A percentile compares a stretch with the other conserved stretches of the same genome.
These are phyloP conservation scores for Torymus aiolomorphi DNA, from an alignment of 2,888 invertebrate genomes.

Conservation along the genomic window DNA sequence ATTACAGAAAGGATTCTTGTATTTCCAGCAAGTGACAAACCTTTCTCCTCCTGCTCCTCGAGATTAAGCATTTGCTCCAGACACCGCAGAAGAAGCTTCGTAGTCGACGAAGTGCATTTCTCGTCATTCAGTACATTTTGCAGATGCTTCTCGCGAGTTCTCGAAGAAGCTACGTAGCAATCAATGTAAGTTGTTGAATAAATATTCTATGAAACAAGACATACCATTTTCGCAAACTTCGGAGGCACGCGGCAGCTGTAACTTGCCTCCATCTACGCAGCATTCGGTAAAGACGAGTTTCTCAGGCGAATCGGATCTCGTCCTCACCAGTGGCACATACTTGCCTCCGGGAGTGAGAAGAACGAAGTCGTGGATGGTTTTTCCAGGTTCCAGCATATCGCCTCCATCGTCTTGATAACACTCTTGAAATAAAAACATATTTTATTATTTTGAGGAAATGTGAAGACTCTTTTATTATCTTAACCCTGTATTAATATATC, in stretches of 20 bases:
- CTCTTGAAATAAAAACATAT: not conserved
- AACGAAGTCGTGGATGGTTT: slow-evolving; percentile 47
- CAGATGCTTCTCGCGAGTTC: slow-evolving; percentile 3
- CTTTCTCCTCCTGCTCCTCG: slow-evolving; percentile 42
- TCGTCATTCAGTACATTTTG: slow-evolving; percentile 9
- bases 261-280: not conserved
- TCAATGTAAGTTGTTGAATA: not conserved
- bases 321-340: slow-evolving; percentile 40
- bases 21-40: not conserved
- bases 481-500: not conserved
- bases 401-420: not conserved
- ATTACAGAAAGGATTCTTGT: not conserved
- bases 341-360: slow-evolving; percentile 54
- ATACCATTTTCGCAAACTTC: slow-evolving; percentile 34
- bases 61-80: slow-evolving; percentile 57
- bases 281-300: slow-evolving; percentile 21
- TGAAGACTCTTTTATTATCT: not conserved
- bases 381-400: slow-evolving; percentile 9
- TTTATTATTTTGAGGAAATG: not conserved
- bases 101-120: slow-evolving; percentile 30
- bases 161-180: not conserved
- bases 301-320: slow-evolving; percentile 1
- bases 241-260: slow-evolving; percentile 2
- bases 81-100: slow-evolving; percentile 53
- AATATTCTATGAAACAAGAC: not conserved